Base-by-base conservation (phyloP, 1,140 invertebrate genomes). In the Euwallacea fornicatus region DNA sequence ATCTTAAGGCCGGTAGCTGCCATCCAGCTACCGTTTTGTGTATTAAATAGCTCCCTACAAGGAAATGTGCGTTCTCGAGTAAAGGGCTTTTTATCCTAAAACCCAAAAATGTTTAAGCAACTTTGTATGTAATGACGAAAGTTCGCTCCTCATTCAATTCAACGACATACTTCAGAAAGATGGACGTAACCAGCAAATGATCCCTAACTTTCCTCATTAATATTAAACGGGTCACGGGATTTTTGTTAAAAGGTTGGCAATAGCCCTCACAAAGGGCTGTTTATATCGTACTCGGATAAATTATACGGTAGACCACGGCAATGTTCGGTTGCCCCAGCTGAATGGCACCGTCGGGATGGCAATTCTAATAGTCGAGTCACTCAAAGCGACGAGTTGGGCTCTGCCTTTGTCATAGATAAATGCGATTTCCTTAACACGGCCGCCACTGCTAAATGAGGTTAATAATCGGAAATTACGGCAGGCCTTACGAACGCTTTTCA, bases 391-490 rank as follows among this genome's bases (percentile, higher is more conserved):
- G 33, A 43, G 59, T 61, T 41, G 44, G 42, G 47, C 44, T 44
- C 61, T 50, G 61, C 43, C 41, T 63, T 63, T 63, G 61, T 63
- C 61, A 41, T 63, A 21, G 61, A 63, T 63, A 63, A 63, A 63
- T 63, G 61, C n/a, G 61, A 63, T 63, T 47, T 63, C 42, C 61
- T 50, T 41, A 63, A 47, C 61, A 41, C 13, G 43, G 15, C 61
- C 61, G 61, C 42, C 61, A 63, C 13, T 50, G 42, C 44, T 8
- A 63, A 63, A 63, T 33, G 44, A 63, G 61, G 61, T 46, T 63
- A 63, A 63, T 63, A 63, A 63, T 63, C 42, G 61, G 61, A 63
- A 63, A 63, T 63, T 63, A 63, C 43, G 42, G 11, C 46, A 4
- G 61, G 13, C 15, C 33, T 43, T 61, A 43, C 21, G 55, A 21